Percentiles rank a stretch among this genome's conserved stretches.
Conservation (phyloP, 2,113 vertebrate species). For the Pterocles orientalis region DNA sequence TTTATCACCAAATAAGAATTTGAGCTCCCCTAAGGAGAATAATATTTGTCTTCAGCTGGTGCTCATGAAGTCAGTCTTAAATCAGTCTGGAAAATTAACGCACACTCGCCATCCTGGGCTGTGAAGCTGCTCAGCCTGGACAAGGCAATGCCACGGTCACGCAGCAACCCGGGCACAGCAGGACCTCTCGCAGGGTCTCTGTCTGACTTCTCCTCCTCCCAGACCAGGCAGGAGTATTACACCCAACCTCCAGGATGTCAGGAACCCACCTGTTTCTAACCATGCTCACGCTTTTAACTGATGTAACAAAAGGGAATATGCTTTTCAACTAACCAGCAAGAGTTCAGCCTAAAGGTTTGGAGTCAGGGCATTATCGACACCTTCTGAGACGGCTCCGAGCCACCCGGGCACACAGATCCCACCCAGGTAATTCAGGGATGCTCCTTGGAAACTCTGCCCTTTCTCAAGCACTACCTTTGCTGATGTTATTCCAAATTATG, state of each 20-base stretch:
- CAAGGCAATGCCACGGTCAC: rapidly evolving
- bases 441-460: not conserved
- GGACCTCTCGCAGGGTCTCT: not conserved
- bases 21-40: not conserved
- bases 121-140: not conserved
- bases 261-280: not conserved
- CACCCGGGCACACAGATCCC: not conserved
- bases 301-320: rapidly evolving
- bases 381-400: not conserved
- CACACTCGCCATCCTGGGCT: not conserved
- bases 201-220: not conserved
- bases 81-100: not conserved
- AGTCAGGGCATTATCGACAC: not conserved
- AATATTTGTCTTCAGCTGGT: not conserved
- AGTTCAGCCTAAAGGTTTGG: not conserved
- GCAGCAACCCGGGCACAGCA: not conserved
- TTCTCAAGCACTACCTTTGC: not conserved
- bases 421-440: not conserved
- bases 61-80: not conserved
- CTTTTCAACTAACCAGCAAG: not conserved
- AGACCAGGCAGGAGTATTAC: not conserved
- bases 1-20: conserved; percentile 7
- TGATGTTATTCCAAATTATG: not conserved
- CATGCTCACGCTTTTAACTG: not conserved
- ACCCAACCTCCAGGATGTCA: not conserved